Evolutionary conservation across 1,140 invertebrate genomes (phyloP), one percentile per base, ranked within the genome.

Genomic region (Apis mellifera): DNA sequence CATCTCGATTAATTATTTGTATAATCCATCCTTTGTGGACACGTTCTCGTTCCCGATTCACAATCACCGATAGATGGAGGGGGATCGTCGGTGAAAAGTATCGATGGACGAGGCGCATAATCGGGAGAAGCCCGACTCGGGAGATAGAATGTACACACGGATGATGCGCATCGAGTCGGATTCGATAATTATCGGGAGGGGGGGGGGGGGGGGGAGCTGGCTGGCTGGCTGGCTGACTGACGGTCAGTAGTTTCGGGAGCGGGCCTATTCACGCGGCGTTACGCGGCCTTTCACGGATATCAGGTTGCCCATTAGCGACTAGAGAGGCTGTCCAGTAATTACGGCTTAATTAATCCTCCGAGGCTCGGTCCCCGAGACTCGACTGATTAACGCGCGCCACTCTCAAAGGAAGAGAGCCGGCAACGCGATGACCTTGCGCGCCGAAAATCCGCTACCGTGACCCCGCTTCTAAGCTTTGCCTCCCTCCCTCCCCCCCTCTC

Each of bases 301-400:
- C 92, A 86, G 89, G 90, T 93, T 92, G 92, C 92, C 92, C 92
- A 93, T 93, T 93, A 93, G 92, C 90, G 88, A 89, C 89, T 89
- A 91, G 90, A 89, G 90, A 91, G 90, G 90, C 90, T 91, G 91
- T 91, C 92, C 90, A 91, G 91, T 93, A 93, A 93, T 93, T 92
- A 93, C 90, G 87, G 92, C 90, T 92, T 92, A 92, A 93, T 93
- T 93, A 93, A 93, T 93, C 91, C 91, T 90, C 89, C 85, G 87
- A 88, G 88, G 85, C 90, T 90, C 88, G 32, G 89, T 90, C 90
- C 86, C 81, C 87, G 80, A 32, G 32, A 79, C 78, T 85, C 86
- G 78, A 86, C 89, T 89, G 87, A 90, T 89, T 89, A 90, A 89
- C 89, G 87, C 66, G 84, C 82, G 82, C 86, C 86, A 73, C 79